Evolutionary conservation across 2,113 vertebrate species (phyloP).

Genomic region (Beaufortia kweichowensis): DNA sequence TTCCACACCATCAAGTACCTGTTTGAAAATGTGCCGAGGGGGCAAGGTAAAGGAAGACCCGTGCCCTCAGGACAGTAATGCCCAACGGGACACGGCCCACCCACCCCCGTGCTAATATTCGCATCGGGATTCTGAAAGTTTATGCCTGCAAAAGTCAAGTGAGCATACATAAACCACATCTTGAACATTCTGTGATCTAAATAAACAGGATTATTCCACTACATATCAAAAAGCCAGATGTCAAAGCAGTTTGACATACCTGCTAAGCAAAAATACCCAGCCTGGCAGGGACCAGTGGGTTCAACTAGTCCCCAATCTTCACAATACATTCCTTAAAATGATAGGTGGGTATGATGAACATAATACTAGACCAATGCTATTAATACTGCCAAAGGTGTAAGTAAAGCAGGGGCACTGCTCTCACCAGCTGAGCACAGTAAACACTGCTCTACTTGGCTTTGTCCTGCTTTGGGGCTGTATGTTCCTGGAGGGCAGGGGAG

Average conservation of each 20-base stretch:
- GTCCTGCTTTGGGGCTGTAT: conserved; percentile 73
- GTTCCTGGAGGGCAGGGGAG: conserved; percentile 80
- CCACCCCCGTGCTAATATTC: conserved; percentile 73
- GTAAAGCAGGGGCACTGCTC: conserved; percentile 51
- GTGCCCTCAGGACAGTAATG: conserved; percentile 85
- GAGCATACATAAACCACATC: neutral
- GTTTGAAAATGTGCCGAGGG: conserved; percentile 84
- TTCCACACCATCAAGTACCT: conserved; percentile 68
- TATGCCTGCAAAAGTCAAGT: conserved; percentile 64
- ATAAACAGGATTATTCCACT: neutral
- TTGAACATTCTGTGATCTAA: neutral
- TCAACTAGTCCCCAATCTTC: conserved; percentile 80
- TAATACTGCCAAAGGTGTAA: conserved; percentile 54
- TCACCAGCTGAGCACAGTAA: conserved; percentile 83
- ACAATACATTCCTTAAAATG: conserved; percentile 79
- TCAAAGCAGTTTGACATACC: conserved; percentile 65
- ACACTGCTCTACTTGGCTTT: conserved; percentile 76
- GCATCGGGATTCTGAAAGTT: conserved; percentile 77
- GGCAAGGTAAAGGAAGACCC: conserved; percentile 78
- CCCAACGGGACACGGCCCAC: conserved; percentile 84
- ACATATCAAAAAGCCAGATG: conserved; percentile 27
- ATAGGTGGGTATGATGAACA: conserved; percentile 56
- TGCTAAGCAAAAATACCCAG: conserved; percentile 80
- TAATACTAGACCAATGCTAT: conserved; percentile 53
- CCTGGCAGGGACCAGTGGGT: conserved; percentile 78